A percentile compares a stretch with the other conserved stretches of the same genome.
Evolutionary conservation across 2,797 vertebrate species (phyloP).

Genomic region (Octomys mimax): DNA sequence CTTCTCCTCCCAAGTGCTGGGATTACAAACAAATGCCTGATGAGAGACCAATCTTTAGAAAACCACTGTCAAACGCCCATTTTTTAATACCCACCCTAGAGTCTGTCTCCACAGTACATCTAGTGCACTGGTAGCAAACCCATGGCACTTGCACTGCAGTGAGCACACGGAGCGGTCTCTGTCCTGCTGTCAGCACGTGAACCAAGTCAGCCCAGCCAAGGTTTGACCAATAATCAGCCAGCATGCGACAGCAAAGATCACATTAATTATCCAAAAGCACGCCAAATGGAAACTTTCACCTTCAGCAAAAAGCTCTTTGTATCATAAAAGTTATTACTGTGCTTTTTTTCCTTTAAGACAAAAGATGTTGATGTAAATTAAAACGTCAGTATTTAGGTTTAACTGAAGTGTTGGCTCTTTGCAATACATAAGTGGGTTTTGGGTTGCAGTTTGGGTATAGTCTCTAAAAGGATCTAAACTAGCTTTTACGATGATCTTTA

Average conservation of each 20-base stretch:
- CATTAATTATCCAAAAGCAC: neutral
- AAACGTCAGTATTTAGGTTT: neutral
- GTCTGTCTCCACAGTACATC: neutral
- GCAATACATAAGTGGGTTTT: neutral
- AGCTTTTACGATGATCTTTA: neutral
- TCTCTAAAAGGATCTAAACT: neutral
- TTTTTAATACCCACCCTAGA: neutral
- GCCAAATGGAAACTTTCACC: neutral
- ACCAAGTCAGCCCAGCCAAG: neutral
- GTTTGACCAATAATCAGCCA: neutral
- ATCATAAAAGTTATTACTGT: neutral
- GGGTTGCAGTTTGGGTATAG: neutral
- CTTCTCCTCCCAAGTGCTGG: neutral
- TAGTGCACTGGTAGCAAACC: neutral
- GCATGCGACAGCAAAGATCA: neutral
- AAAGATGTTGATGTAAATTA: neutral
- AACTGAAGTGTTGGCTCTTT: neutral
- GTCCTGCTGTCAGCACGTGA: neutral
- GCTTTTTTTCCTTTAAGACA: neutral
- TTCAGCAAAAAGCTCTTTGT: neutral
- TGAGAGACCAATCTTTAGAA: slow-evolving; percentile 24
- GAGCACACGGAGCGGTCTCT: neutral
- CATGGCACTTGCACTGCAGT: neutral
- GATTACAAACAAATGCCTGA: neutral
- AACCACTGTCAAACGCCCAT: neutral